These are phyloP conservation scores for Sander vitreus DNA, from an alignment of 2,113 vertebrate species.

Conservation along the genomic window DNA sequence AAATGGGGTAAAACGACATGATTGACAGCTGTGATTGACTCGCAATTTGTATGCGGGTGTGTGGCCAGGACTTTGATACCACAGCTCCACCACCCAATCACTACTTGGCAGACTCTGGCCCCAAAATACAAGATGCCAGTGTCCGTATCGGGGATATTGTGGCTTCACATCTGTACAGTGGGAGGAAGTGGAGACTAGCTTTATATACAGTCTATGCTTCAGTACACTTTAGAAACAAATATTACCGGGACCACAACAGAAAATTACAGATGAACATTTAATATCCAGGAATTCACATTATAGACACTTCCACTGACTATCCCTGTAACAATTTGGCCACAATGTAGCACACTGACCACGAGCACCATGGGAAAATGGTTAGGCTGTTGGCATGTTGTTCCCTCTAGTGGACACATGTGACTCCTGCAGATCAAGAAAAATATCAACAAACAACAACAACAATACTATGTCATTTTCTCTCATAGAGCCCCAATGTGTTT, in stretches of 20 bases:
- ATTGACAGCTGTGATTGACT: no score
- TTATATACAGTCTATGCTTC: background rate
- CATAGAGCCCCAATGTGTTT: background rate
- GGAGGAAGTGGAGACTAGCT: no score
- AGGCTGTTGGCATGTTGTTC: slow-evolving; percentile 30
- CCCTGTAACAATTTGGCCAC: background rate
- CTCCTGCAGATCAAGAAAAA: slow-evolving; percentile 19
- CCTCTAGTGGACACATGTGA: slow-evolving; percentile 65
- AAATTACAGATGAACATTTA: background rate
- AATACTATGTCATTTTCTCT: background rate
- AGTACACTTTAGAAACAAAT: background rate
- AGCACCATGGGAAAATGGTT: background rate
- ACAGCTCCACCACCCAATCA: no score
- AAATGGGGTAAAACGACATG: no score
- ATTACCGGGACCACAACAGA: background rate
- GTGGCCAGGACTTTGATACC: no score
- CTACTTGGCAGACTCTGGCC: no score
- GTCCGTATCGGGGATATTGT: no score
- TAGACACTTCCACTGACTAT: background rate
- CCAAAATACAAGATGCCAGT: no score
- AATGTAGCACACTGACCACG: background rate
- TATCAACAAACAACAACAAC: background rate
- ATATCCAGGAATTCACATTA: background rate
- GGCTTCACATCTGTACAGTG: no score
- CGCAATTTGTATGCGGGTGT: no score